Evolutionary conservation across 2,113 vertebrate genomes (phyloP).

Genomic region (Cercopithecus mona): DNA sequence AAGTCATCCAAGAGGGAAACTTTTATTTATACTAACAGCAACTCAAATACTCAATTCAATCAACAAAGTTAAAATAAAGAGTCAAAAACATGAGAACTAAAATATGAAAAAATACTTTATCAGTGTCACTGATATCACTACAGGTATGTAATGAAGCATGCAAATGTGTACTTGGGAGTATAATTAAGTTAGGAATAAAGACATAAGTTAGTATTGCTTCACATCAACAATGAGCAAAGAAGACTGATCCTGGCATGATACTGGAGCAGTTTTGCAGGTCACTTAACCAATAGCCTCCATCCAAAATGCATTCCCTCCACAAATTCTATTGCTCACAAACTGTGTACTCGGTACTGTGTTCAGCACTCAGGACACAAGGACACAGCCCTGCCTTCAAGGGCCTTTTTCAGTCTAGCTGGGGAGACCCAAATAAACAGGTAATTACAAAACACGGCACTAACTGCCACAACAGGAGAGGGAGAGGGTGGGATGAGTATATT

Average conservation of each 20-base stretch:
- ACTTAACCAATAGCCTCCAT: neutral
- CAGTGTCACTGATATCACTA: neutral
- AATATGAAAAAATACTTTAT: neutral
- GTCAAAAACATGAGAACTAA: neutral
- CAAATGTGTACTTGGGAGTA: neutral
- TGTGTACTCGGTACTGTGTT: neutral
- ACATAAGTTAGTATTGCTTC: neutral
- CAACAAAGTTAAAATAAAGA: neutral
- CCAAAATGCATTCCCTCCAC: neutral
- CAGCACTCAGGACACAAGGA: neutral
- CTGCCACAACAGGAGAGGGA: neutral
- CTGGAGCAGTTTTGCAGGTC: neutral
- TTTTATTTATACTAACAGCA: neutral
- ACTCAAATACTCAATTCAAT: neutral
- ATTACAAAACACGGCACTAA: neutral
- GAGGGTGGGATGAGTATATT: neutral
- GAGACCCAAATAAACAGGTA: neutral
- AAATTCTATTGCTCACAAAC: neutral
- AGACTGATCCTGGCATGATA: neutral
- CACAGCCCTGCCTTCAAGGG: neutral
- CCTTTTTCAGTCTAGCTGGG: neutral
- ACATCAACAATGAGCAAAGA: neutral
- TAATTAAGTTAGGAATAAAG: neutral
- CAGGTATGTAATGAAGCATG: neutral
- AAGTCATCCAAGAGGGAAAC: neutral